These are phyloP conservation scores for Zophobas morio DNA, from an alignment of 1,140 invertebrate species.

Conservation along the genomic window DNA sequence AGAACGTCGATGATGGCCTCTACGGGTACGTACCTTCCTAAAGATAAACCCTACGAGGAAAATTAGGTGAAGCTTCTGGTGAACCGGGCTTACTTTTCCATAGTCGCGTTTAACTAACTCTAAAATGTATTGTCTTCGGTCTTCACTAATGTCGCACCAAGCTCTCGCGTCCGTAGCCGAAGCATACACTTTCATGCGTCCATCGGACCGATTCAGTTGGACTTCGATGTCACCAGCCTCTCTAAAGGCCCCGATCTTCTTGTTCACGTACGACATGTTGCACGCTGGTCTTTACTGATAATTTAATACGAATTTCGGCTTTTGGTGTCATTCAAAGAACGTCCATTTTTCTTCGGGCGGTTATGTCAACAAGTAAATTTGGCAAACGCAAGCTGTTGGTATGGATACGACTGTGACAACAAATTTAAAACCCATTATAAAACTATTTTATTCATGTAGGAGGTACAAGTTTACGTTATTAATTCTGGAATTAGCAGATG, in stretches of 20 bases:
- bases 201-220: constrained; percentile 58
- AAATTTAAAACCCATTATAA: neutral
- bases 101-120: constrained; percentile 55
- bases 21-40: constrained; percentile 60
- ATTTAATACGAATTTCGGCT: constrained; percentile 21
- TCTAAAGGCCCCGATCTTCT: constrained; percentile 58
- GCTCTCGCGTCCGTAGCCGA: constrained; percentile 62
- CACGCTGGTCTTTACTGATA: constrained; percentile 15
- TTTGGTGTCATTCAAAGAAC: constrained; percentile 19
- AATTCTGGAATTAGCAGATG: constrained; percentile 58
- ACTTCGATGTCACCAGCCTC: constrained; percentile 50
- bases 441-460: no score
- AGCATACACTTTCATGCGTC: constrained; percentile 60
- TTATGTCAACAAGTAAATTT: constrained; percentile 32
- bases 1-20: constrained; percentile 70
- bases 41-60: constrained; percentile 49
- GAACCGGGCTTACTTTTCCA: constrained; percentile 7
- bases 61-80: constrained; percentile 3
- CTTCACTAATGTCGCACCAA: constrained; percentile 60
- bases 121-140: constrained; percentile 63
- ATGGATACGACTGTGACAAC: neutral
- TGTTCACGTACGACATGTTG: constrained; percentile 59
- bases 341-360: constrained; percentile 27
- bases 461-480: no score
- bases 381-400: constrained; percentile 6